Evolutionary conservation across 2,888 invertebrate genomes (phyloP), one percentile per base, ranked within the genome.

Genomic region (Cactoblastis cactorum): DNA sequence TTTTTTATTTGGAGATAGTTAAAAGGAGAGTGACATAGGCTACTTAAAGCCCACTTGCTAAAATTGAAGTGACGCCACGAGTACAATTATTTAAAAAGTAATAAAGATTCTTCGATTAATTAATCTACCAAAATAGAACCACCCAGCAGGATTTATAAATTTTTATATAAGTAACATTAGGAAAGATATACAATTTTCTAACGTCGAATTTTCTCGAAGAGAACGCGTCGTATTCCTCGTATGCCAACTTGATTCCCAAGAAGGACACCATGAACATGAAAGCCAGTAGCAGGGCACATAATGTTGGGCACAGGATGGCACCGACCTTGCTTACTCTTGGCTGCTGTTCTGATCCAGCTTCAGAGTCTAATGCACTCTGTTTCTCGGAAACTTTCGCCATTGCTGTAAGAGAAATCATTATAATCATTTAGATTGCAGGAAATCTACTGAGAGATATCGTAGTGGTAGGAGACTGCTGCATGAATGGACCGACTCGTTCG

Each of bases 291-390:
- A 88, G 54, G 0, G 88, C 87, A 48, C 87, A 88, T 0, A 79
- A 56, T 0, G 77, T 71, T 0, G 87, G 87, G 45, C 86, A 85
- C 12, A 88, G 62, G 9, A 86, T 73, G 0, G 87, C 86, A 2
- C 74, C 69, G 1, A 85, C 60, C 52, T 76, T 81, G 61, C 63
- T 74, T 1, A 63, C 61, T 1, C 74, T 71, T 24, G 58, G 57
- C 1, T 69, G 60, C 4, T 61, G 55, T 11, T 67, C 60, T 0
- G 82, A 80, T 0, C 72, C 82, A 18, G 70, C 41, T 54, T 85
- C 87, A 0, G 85, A 80, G 63, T 83, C 83, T 0, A 74, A 67
- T 11, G 68, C 58, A 52, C 80, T 80, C 52, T 59, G 61, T 2
- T 50, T 58, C 3, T 60, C 70, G 0, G 74, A 73, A 19, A 55